Base-by-base conservation (phyloP, 1,140 invertebrate genomes). In the Camponotus floridanus region DNA sequence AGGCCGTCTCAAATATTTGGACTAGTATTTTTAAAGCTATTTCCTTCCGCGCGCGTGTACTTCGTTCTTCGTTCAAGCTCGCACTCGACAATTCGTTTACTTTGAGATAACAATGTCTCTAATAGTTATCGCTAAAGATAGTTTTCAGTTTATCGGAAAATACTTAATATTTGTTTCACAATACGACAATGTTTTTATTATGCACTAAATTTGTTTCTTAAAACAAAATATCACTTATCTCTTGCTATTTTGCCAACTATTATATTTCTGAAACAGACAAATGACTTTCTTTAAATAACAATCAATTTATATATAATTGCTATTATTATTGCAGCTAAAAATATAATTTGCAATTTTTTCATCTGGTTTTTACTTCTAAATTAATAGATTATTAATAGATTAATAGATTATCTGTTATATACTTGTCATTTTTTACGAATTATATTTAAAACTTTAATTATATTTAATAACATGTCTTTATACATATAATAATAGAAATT, bases 241-340 rank as follows among this genome's bases (percentile, higher is more conserved):
- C 18, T 51, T 15, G 21, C 9, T 45, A 9, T 45, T 45, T 70
- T 36, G 21, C 8, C 33, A 45, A 59, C 13, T 67, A 55, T 67
- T 45, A 0, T 78, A 64, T 48, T 31, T 80, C 76, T 80, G 64
- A 70, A 80, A 80, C 78, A 80, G 9, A 70, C 5, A 70, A 70
- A 70, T 42, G 13, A 67, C 13, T 31, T 15, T 64, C 2, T 21
- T 48, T 48, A 48, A 61, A 5, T 31, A 45, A 26, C 26, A 26
- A 26, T 26, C 26, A 26, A 1, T 26, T 26, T 26, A 26, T 26
- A 26, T 26, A 26, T 26, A 26, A 45, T 11, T 76, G 6, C 11
- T 31, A n/a, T 48, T 31, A 74, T 21, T 76, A 42, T 42, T 8
- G 9, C 39, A 42, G 5, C 39, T 42, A 42, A 31, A 73, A 11